A percentile compares a stretch with the other conserved stretches of the same genome.
These are phyloP conservation scores for Ptiloglossa arizonensis DNA, from an alignment of 1,140 invertebrate genomes.

Conservation along the genomic window DNA sequence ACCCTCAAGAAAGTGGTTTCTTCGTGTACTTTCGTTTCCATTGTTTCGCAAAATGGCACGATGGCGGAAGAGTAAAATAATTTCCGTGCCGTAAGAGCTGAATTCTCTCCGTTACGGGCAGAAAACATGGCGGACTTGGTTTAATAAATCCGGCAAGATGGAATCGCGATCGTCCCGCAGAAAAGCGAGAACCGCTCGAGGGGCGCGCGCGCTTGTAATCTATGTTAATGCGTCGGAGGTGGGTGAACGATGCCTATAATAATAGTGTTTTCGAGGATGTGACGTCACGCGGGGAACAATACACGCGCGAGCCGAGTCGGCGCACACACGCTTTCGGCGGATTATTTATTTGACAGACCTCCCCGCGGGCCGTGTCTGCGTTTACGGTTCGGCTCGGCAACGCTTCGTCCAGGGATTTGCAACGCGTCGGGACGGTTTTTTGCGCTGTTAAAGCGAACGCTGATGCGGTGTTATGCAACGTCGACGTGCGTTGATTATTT, in stretches of 20 bases:
- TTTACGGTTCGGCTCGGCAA: slow-evolving; percentile 42
- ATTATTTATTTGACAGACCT: slow-evolving; percentile 71
- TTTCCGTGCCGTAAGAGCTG: too few species aligned
- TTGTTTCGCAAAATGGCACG: too few species aligned
- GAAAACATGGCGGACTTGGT: background rate
- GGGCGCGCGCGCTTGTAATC: slow-evolving; percentile 60
- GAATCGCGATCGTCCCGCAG: slow-evolving; percentile 46
- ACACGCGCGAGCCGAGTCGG: slow-evolving; percentile 13
- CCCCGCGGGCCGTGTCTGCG: slow-evolving; percentile 57
- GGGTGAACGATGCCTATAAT: slow-evolving; percentile 56
- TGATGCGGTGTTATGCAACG: slow-evolving; percentile 7
- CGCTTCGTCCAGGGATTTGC: slow-evolving; percentile 38
- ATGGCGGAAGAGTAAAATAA: too few species aligned
- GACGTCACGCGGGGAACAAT: slow-evolving; percentile 58
- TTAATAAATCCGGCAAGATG: slow-evolving; percentile 34
- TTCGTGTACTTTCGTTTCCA: too few species aligned
- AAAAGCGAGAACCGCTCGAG: slow-evolving; percentile 47
- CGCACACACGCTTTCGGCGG: slow-evolving; percentile 55
- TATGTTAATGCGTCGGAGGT: slow-evolving; percentile 67
- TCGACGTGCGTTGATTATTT: background rate
- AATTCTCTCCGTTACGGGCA: too few species aligned
- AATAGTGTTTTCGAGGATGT: slow-evolving; percentile 68
- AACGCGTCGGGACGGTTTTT: slow-evolving; percentile 40
- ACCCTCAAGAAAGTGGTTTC: too few species aligned
- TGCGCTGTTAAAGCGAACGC: background rate